Base-by-base conservation (phyloP, 2,888 invertebrate species). In the Trachelus troglodyta region DNA sequence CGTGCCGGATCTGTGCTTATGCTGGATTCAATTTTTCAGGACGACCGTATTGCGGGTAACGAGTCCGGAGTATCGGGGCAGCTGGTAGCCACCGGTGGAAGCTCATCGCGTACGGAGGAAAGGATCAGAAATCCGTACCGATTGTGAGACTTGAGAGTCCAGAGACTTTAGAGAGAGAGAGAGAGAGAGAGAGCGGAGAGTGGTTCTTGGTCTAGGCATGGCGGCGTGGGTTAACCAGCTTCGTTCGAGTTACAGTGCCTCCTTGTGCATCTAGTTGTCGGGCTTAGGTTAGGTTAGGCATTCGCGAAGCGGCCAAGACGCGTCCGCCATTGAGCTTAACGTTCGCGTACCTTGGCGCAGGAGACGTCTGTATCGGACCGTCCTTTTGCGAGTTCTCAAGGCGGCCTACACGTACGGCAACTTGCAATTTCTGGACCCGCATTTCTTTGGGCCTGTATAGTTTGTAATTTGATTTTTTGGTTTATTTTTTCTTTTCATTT, bases 191-290 rank as follows among this genome's bases (percentile, higher is more conserved):
- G 30, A n/a, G 3, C 12, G 30, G 30, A 33, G 31, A 30, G 69
- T 15, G 69, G 31, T 12, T 31, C 30, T 30, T 12, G 69, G 69
- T 69, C 2, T 69, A 69, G 69, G 30, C 69, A 69, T 15, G 69
- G 11, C 69, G 12, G 69, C 69, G 69, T 69, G 69, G 69, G 69
- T 15, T 69, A 33, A 69, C n/a, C 30, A 69, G 69, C 69, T 69
- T 15, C 69, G 69, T 12, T 33, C 12, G 33, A 30, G 69, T 15
- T 40, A 40, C 40, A 40, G 15, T 40, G 40, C 40, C 15, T 40
- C 40, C 33, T 30, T 69, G 69, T 69, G 69, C 3, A 33, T 69
- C 30, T 30, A 12, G 30, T 69, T 33, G 69, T 11, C 69, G 12
- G 31, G 30, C 11, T 30, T 33, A 33, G 69, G 69, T 69, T 69